phyloP scores from a whole-genome alignment of 2,797 vertebrate species.

The Spatula clypeata region DNA sequence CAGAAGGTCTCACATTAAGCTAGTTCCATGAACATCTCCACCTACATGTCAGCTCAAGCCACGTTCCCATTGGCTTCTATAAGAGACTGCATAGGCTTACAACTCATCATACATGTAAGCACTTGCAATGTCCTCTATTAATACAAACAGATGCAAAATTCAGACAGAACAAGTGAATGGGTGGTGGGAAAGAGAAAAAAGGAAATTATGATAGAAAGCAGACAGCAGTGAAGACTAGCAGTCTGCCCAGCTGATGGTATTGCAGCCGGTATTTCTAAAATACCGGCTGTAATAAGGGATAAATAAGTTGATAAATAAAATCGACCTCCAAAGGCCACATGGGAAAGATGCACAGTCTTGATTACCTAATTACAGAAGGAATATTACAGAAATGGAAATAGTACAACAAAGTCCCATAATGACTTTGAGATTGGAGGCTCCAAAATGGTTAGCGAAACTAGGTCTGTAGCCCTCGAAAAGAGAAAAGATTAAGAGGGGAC shows the following conservation, averaged over 20 bases:
- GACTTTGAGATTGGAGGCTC: neutral
- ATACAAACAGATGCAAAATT: conserved; percentile 27
- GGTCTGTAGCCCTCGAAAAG: conserved; percentile 45
- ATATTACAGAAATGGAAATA: conserved; percentile 61
- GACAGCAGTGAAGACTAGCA: neutral
- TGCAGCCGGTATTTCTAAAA: neutral
- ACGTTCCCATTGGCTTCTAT: accelerated
- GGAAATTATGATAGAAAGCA: conserved; percentile 22
- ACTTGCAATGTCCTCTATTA: neutral
- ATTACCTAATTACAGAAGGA: conserved; percentile 63
- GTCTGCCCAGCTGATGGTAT: neutral
- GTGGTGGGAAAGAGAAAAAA: conserved; percentile 28
- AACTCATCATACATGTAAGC: neutral
- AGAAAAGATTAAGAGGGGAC: conserved; percentile 66
- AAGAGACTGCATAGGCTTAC: neutral
- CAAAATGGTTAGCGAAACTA: conserved; percentile 56
- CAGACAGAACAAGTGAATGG: conserved; percentile 17
- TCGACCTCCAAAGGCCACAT: conserved; percentile 1
- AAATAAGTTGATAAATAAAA: conserved; percentile 70
- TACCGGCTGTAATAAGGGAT: neutral
- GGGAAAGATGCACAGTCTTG: conserved; percentile 34
- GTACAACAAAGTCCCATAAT: conserved; percentile 51
- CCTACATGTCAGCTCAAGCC: neutral
- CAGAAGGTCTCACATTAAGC: neutral
- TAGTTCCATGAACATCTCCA: neutral